Conservation (phyloP, 2,113 vertebrate species). For the Corapipo altera region DNA sequence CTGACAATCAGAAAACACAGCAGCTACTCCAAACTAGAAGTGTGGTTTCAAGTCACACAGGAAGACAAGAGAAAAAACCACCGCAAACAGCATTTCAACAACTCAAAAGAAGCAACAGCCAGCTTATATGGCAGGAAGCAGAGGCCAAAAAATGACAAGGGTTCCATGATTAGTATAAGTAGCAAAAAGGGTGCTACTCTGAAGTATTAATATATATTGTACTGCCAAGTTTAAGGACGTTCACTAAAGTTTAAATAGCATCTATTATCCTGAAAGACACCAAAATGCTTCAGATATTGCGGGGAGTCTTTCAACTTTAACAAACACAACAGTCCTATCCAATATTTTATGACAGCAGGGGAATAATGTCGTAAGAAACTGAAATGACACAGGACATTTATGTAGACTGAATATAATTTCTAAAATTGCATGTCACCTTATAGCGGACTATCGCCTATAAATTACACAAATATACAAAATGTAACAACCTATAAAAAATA, state of each 20-base stretch:
- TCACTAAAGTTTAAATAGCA: background rate
- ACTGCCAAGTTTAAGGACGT: background rate
- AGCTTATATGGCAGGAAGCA: background rate
- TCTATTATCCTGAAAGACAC: background rate
- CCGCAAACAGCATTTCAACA: background rate
- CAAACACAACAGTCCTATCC: background rate
- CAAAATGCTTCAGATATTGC: background rate
- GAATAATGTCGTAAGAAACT: background rate
- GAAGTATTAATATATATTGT: background rate
- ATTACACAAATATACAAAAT: background rate
- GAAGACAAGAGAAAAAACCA: background rate
- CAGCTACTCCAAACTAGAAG: background rate
- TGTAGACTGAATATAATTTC: background rate
- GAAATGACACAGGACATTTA: background rate
- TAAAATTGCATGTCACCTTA: background rate
- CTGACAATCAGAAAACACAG: background rate
- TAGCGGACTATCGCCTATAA: background rate
- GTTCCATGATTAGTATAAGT: background rate
- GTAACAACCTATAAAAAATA: background rate
- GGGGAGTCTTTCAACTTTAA: background rate
- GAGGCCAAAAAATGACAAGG: background rate
- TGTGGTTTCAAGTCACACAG: background rate
- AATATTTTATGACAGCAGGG: background rate
- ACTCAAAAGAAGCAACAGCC: background rate
- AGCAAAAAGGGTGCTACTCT: background rate